Conservation (phyloP, 2,888 invertebrate species). For the Rapana venosa region DNA sequence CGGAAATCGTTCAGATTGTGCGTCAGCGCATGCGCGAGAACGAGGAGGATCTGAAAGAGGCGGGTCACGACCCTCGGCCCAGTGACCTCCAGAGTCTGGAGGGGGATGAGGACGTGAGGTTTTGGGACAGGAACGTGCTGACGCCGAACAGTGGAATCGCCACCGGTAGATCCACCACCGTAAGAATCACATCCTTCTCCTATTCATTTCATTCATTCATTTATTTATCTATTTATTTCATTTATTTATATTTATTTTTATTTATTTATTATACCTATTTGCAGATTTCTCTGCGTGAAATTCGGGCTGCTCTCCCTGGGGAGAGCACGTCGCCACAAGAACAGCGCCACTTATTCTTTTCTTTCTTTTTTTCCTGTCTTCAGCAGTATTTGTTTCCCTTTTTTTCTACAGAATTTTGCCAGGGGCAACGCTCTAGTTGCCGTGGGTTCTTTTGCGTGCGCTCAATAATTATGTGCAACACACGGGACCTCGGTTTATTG, state of each 20-base stretch:
- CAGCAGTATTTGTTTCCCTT: too few relatives aligned
- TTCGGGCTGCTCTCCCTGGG: too few relatives aligned
- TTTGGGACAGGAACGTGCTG: neutral
- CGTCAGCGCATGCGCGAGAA: slow-evolving; percentile 63
- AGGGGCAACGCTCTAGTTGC: too few relatives aligned
- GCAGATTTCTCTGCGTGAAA: too few relatives aligned
- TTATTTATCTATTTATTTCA: neutral
- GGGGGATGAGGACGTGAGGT: neutral
- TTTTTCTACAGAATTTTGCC: too few relatives aligned
- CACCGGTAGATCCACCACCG: neutral
- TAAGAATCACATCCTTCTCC: neutral
- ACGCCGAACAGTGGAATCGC: slow-evolving; percentile 12
- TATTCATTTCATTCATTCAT: neutral
- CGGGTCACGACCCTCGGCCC: slow-evolving; percentile 35
- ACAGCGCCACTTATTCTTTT: too few relatives aligned
- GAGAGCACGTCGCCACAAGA: too few relatives aligned
- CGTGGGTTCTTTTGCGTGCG: too few relatives aligned
- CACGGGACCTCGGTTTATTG: too few relatives aligned
- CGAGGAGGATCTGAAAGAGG: slow-evolving; percentile 60
- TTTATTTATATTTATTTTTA: neutral
- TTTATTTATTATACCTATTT: neutral
- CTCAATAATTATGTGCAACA: too few relatives aligned
- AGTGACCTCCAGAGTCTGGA: neutral
- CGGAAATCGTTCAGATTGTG: slow-evolving; percentile 66
- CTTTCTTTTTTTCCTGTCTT: too few relatives aligned